phyloP scores from a whole-genome alignment of 2,113 vertebrate genomes.

The Riparia riparia region DNA sequence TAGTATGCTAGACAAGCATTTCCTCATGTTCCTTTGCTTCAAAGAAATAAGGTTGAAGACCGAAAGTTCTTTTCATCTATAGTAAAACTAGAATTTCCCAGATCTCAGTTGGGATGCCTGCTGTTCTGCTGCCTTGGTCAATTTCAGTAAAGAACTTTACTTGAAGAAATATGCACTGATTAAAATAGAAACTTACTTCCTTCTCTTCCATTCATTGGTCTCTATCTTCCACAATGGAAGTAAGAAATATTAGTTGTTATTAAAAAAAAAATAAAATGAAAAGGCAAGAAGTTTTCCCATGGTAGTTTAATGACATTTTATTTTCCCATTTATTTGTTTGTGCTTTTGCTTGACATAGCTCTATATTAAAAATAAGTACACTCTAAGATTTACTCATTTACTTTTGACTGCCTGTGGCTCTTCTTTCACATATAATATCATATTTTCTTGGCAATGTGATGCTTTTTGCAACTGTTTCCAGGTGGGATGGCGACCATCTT shows the following conservation, averaged over 20 bases:
- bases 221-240: not conserved
- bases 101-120: not conserved
- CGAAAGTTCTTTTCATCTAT: not conserved
- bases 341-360: not conserved
- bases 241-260: not conserved
- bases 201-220: not conserved
- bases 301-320: not conserved
- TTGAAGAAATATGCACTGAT: not conserved
- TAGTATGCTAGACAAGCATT: not conserved
- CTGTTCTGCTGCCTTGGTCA: not conserved
- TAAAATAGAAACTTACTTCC: not conserved
- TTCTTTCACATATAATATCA: not conserved
- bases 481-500: not conserved
- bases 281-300: not conserved
- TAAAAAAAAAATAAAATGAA: not conserved
- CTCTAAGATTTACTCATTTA: not conserved
- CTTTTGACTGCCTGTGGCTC: not conserved
- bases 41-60: not conserved
- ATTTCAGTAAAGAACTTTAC: not conserved
- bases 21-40: not conserved
- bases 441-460: not conserved
- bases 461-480: not conserved
- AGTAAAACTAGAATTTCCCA: not conserved
- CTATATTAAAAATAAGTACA: not conserved
- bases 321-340: not conserved